Evolutionary conservation across 2,888 invertebrate genomes (phyloP), one percentile per base, ranked within the genome.

Genomic region (Ochropacha duplaris): DNA sequence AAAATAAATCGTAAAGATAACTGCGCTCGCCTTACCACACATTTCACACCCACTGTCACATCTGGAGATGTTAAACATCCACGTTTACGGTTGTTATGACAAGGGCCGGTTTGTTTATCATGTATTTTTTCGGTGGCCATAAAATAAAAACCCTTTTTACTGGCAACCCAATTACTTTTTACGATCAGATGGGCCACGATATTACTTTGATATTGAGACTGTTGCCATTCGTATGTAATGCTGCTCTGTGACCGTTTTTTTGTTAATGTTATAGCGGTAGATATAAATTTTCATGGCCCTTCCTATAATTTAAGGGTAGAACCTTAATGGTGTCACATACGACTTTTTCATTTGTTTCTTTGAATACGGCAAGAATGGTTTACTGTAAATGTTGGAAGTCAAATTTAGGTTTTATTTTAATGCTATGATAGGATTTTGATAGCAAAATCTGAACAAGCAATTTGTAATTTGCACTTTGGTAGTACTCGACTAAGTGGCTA

Each of bases 161-260:
- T 78, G 86, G 82, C 81, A 79, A 88, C 87, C 90, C 92, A 91
- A 92, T 92, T 92, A 92, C 90, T 84, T 92, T 92, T 92, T 91
- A 92, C 79, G 87, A 83, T 81, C 83, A 84, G 86, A 88, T 86
- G 86, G 86, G 79, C 86, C 74, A 72, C 83, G 83, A 86, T 88
- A 88, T 83, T 72, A 79, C 80, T 81, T 80, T 81, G 81, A 84
- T 88, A 86, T 86, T 74, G 80, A 80, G 81, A 87, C 80, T 78
- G 81, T 83, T 80, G 80, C 81, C 76, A 83, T 84, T 85, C 76
- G 76, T 79, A 76, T 67, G 72, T 73, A 68, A 75, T 76, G 76
- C 67, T 70, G 70, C 62, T 73, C 71, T 65, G 44, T 44, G 74
- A 67, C 74, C 71, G 68, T 69, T 68, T 71, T 76, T 72, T 71